phyloP scores from a whole-genome alignment of 2,797 vertebrate species.

The Spatula clypeata region DNA sequence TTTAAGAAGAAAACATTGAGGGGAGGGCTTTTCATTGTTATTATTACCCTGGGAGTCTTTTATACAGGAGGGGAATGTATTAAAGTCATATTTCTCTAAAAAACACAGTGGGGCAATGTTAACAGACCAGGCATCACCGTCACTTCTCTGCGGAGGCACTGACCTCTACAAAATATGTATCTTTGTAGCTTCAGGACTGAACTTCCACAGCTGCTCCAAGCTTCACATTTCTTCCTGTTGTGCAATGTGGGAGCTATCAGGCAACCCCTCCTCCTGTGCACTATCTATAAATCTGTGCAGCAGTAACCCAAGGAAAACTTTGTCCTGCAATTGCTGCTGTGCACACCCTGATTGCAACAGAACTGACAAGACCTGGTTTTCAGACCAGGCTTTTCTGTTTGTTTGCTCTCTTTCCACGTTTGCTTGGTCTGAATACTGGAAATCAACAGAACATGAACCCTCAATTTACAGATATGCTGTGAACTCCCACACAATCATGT shows the following conservation, averaged over 20 bases:
- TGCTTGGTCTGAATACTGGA: not conserved
- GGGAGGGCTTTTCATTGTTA: slow-evolving; percentile 61
- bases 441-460: not conserved
- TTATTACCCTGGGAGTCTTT: slow-evolving; percentile 61
- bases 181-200: not conserved
- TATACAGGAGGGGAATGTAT: slow-evolving; percentile 21
- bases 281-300: slow-evolving; percentile 1
- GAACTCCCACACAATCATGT: not conserved
- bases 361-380: not conserved
- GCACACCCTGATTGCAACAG: not conserved
- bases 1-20: slow-evolving; percentile 73
- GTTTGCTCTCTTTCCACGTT: not conserved
- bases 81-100: slow-evolving; percentile 56
- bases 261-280: not conserved
- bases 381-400: not conserved
- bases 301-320: not conserved
- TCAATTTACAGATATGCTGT: not conserved
- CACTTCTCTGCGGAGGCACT: not conserved
- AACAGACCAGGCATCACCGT: slow-evolving; percentile 21
- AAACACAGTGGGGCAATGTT: not conserved
- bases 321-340: not conserved
- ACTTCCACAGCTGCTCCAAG: slow-evolving; percentile 21
- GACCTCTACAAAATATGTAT: not conserved
- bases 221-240: not conserved
- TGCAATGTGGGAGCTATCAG: not conserved